Evolutionary conservation across 2,888 invertebrate genomes (phyloP).

Genomic region (Schizotus pectinicornis): DNA sequence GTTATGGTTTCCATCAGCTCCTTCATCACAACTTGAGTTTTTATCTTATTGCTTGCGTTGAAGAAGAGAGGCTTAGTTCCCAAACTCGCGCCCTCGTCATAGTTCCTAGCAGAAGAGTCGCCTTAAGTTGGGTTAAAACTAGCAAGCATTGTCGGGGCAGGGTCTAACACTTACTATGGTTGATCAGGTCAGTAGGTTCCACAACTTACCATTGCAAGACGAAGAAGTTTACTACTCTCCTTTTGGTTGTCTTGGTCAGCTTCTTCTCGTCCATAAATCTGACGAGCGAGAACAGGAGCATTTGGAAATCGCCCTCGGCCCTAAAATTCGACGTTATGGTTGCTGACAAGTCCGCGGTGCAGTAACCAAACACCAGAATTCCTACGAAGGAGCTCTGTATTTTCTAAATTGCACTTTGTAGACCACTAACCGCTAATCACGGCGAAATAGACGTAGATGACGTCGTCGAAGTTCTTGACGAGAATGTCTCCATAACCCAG

Average conservation of each 20-base stretch:
- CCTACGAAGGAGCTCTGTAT: constrained; percentile 41
- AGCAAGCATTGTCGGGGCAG: no score
- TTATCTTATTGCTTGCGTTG: constrained; percentile 56
- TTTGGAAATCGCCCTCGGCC: constrained; percentile 61
- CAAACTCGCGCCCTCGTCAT: constrained; percentile 58
- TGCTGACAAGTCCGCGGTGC: constrained; percentile 62
- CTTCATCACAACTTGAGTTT: constrained; percentile 52
- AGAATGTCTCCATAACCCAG: constrained; percentile 62
- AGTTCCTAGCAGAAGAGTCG: constrained; percentile 44
- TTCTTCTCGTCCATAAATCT: constrained; percentile 62
- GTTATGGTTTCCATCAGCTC: constrained; percentile 59
- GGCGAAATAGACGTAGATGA: constrained; percentile 38
- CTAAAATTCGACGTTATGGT: constrained; percentile 61
- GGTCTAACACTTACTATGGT: no score
- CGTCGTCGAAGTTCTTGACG: constrained; percentile 60
- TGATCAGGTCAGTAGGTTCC: no score
- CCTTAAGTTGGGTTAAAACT: no score
- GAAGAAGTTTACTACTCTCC: constrained; percentile 61
- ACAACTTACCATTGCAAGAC: constrained; percentile 61
- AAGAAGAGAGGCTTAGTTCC: constrained; percentile 15
- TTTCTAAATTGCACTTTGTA: no score
- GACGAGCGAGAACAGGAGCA: constrained; percentile 57
- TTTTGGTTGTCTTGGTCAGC: constrained; percentile 60
- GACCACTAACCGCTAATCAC: constrained; percentile 32
- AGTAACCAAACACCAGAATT: constrained; percentile 61